phyloP scores from a whole-genome alignment of 2,113 vertebrate species.

The Herpailurus yagouaroundi region DNA sequence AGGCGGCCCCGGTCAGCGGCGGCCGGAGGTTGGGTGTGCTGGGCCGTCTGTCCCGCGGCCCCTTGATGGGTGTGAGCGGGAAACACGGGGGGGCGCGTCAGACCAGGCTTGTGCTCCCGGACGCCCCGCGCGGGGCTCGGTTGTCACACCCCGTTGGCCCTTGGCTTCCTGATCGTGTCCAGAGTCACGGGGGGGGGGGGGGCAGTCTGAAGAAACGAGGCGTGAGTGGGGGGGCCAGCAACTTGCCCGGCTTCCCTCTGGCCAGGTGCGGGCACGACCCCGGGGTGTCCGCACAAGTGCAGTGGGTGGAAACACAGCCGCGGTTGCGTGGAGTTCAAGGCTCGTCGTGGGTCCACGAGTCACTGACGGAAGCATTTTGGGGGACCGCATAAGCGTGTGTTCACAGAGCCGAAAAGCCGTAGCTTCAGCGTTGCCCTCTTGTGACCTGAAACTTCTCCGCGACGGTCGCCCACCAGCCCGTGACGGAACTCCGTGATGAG shows the following conservation, averaged over 20 bases:
- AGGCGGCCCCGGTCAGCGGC: neutral
- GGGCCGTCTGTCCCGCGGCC: neutral
- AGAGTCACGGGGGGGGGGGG: neutral
- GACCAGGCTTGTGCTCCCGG: neutral
- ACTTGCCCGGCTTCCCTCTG: fast-evolving
- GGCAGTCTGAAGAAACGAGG: neutral
- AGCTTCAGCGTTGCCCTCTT: neutral
- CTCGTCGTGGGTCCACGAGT: too few species aligned
- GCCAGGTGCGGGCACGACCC: neutral
- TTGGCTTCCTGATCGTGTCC: slow-evolving; percentile 56
- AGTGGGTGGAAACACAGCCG: fast-evolving
- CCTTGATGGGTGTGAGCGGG: neutral
- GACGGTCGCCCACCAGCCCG: too few species aligned
- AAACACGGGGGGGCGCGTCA: neutral
- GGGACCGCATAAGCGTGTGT: neutral
- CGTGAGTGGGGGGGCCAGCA: neutral
- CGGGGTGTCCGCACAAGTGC: neutral
- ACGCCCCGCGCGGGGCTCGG: too few species aligned
- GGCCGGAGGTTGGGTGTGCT: neutral
- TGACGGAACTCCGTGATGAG: too few species aligned
- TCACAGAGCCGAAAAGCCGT: fast-evolving
- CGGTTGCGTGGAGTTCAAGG: neutral
- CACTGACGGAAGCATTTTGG: fast-evolving
- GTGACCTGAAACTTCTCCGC: neutral
- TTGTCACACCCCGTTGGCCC: neutral